Percentiles rank a stretch among this genome's conserved stretches.
Conservation (phyloP, 1,140 invertebrate genomes). For the Patella vulgata region DNA sequence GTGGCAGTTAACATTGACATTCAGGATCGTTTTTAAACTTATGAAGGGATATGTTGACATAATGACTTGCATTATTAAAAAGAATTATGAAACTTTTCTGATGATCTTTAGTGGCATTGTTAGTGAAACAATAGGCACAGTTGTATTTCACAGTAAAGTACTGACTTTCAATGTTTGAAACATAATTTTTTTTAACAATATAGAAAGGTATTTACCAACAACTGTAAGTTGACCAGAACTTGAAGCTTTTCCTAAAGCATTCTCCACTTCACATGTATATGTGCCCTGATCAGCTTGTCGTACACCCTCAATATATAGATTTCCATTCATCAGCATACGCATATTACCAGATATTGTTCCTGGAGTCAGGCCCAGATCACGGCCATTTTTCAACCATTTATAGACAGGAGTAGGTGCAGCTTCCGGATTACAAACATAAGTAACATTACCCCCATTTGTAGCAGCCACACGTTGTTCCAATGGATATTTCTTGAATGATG, state of each 20-base stretch:
- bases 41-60: too few species aligned
- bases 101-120: too few species aligned
- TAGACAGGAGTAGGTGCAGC: constrained; percentile 83
- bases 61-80: too few species aligned
- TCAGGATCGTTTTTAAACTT: too few species aligned
- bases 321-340: constrained; percentile 50
- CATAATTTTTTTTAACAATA: too few species aligned
- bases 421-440: constrained; percentile 91
- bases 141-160: too few species aligned
- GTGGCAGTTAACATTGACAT: too few species aligned
- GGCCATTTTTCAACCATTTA: constrained; percentile 89
- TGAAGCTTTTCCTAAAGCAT: constrained; percentile 35
- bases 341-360: constrained; percentile 29
- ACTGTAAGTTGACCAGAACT: constrained; percentile 26
- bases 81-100: too few species aligned
- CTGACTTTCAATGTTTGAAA: too few species aligned
- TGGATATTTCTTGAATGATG: constrained; percentile 90
- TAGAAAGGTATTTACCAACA: constrained; percentile 46
- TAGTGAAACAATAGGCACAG: too few species aligned
- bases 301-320: constrained; percentile 39
- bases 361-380: constrained; percentile 72
- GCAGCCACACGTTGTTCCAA: constrained; percentile 88
- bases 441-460: constrained; percentile 89
- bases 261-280: constrained; percentile 51
- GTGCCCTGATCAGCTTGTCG: constrained; percentile 27